Base-by-base conservation (phyloP, 1,140 invertebrate species). In the Rhopalosiphum maidis region DNA sequence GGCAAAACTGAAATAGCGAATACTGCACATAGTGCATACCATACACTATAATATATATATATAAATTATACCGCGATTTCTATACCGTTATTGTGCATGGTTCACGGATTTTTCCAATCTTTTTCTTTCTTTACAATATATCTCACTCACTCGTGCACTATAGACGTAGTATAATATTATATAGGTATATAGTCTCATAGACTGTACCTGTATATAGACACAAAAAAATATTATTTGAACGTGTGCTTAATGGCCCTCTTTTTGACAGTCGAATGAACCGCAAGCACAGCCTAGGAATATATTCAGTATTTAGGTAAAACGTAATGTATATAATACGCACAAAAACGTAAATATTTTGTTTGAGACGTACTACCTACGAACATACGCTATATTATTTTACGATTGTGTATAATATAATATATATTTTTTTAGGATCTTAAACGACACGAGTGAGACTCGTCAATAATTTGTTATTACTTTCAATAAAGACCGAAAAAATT, bases 41-140 rank as follows among this genome's bases (percentile, higher is more conserved):
- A 55, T 55, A 60, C n/a, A 68, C 30, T 60, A 30, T 60, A 25
- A 25, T 60, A 60, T 30, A 55, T 54, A 55, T 60, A 60, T 60
- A 60, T 30, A 15, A 11, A 30, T 35, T 22, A 46, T 46, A 86
- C 85, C 25, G 85, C 41, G 85, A 30, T 46, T 30, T 11, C 11
- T 46, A 46, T 86, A 86, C 85, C 85, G 85, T 86, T 86, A 86
- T 86, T 46, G 43, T 86, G 85, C 85, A 86, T 46, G 85, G 85
- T 86, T 46, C 85, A 43, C 15, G 5, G 41, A 25, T 86, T 85
- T 43, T 86, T 86, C 9, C 43, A 30, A 86, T 46, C 9, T 43
- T 23, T 85, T 41, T 25, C 35, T 43, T 22, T 86, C 23, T 43
- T 41, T 43, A 22, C 23, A 23, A 23, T 9, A 37, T 25, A 41